Conservation (phyloP, 2,797 vertebrate species). For the Sebastes vulpes region DNA sequence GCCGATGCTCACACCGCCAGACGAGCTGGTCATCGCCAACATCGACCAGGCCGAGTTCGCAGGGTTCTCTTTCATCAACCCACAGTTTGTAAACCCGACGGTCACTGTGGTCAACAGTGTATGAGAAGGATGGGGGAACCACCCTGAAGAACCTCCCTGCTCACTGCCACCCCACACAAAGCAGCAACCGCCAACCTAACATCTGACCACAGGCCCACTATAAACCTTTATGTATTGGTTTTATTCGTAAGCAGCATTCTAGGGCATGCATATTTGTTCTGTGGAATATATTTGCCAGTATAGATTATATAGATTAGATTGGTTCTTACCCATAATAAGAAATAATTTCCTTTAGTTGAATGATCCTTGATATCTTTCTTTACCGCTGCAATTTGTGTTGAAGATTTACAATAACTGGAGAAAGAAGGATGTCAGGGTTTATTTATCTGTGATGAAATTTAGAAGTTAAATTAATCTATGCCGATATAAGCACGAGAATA, state of each 20-base stretch:
- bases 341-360: conserved; percentile 14
- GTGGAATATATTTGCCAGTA: conserved; percentile 39
- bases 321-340: conserved; percentile 8
- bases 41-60: conserved; percentile 96
- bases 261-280: conserved; percentile 43
- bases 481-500: background rate
- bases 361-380: conserved; percentile 16
- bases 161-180: conserved; percentile 47
- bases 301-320: conserved; percentile 31
- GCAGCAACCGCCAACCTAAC: conserved; percentile 41
- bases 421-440: conserved; percentile 29
- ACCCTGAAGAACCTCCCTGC: conserved; percentile 26
- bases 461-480: conserved; percentile 6
- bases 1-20: conserved; percentile 93
- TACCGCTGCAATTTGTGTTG: conserved; percentile 10
- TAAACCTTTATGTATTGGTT: conserved; percentile 51
- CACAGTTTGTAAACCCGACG: conserved; percentile 89
- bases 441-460: conserved; percentile 25
- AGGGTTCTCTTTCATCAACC: conserved; percentile 95
- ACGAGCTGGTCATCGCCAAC: conserved; percentile 96
- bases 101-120: conserved; percentile 68
- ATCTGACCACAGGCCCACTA: conserved; percentile 42
- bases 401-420: conserved; percentile 14
- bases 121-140: conserved; percentile 77
- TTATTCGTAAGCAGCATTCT: conserved; percentile 42